Percentiles rank a stretch among this genome's conserved stretches.
phyloP scores from a whole-genome alignment of 2,113 vertebrate genomes.

The Sinocyclocheilus grahami region DNA sequence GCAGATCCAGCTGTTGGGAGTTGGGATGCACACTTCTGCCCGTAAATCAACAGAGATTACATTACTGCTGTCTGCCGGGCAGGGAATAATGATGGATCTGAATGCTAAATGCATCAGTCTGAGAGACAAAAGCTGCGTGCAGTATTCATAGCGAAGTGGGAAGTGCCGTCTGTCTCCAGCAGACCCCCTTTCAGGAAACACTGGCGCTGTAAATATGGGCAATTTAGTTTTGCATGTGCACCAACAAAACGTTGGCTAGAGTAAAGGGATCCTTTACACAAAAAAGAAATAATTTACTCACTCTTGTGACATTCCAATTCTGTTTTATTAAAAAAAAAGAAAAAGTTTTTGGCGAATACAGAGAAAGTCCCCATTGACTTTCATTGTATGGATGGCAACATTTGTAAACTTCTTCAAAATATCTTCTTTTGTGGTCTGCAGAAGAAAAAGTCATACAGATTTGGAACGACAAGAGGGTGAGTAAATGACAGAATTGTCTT shows the following conservation, averaged over 20 bases:
- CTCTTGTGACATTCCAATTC: neutral
- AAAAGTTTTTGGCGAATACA: neutral
- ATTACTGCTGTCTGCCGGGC: constrained; percentile 43
- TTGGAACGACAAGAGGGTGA: neutral
- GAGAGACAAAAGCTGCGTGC: constrained; percentile 43
- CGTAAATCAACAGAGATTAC: constrained; percentile 51
- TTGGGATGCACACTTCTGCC: constrained; percentile 45
- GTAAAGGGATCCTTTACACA: neutral
- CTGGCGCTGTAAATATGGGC: neutral
- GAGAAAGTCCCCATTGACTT: neutral
- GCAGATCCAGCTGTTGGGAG: constrained; percentile 46
- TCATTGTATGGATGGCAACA: neutral
- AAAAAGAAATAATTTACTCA: neutral
- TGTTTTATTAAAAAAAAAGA: neutral
- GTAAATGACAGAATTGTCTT: neutral
- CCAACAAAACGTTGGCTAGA: neutral
- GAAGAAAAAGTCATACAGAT: neutral
- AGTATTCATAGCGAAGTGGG: neutral
- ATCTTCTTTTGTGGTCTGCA: neutral
- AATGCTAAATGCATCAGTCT: constrained; percentile 49
- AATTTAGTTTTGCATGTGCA: constrained; percentile 5
- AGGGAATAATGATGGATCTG: constrained; percentile 41
- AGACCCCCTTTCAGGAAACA: constrained; percentile 13
- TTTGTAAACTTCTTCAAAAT: neutral
- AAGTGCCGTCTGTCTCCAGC: constrained; percentile 33